phyloP scores from a whole-genome alignment of 2,113 vertebrate genomes.

The Apus apus region DNA sequence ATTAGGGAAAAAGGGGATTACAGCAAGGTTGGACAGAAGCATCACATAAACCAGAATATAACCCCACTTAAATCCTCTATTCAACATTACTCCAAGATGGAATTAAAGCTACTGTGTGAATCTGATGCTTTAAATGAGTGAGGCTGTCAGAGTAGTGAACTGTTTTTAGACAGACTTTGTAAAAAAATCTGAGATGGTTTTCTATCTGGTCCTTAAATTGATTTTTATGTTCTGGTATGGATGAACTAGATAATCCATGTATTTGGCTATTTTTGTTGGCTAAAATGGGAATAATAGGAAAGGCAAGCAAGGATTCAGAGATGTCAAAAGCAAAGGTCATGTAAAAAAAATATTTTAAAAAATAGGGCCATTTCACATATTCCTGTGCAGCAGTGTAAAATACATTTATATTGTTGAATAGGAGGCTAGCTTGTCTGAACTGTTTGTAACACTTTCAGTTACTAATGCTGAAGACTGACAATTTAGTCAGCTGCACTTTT shows the following conservation, averaged over 20 bases:
- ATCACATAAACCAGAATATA: conserved; percentile 2
- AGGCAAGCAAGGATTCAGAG: not conserved
- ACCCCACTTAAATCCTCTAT: not conserved
- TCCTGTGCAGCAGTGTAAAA: not conserved
- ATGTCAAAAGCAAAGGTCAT: not conserved
- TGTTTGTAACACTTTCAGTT: not conserved
- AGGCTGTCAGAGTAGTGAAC: not conserved
- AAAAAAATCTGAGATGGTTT: not conserved
- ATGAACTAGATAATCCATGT: not conserved
- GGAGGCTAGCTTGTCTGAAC: not conserved
- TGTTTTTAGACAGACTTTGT: not conserved
- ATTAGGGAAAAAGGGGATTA: conserved; percentile 18
- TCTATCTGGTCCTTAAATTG: not conserved
- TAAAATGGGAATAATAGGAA: not conserved
- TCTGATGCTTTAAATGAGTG: not conserved
- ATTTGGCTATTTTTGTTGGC: not conserved
- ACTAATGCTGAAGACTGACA: not conserved
- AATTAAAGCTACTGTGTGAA: not conserved
- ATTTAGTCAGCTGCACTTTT: not conserved
- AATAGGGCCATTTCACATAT: not conserved
- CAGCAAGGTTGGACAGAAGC: conserved; percentile 11
- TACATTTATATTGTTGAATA: not conserved
- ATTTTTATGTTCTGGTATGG: not conserved
- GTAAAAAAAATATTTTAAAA: not conserved
- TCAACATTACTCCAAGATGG: not conserved